These are phyloP conservation scores for Sorex araneus DNA, from an alignment of 2,113 vertebrate genomes.

Conservation along the genomic window DNA sequence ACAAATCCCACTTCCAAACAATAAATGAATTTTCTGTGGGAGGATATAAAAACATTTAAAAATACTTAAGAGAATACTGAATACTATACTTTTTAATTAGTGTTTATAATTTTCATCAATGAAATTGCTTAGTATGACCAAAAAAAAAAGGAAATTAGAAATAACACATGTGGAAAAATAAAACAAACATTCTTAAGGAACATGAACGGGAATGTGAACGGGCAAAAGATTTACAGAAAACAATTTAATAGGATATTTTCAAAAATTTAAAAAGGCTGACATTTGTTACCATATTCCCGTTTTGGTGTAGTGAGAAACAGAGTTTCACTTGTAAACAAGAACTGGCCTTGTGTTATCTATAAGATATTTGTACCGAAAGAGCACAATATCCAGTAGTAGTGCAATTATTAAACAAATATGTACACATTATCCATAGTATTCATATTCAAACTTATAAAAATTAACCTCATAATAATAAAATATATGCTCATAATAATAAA, in stretches of 20 bases:
- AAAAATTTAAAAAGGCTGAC: conserved; percentile 3
- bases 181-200: neutral
- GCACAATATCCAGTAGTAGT: conserved; percentile 13
- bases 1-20: conserved; percentile 45
- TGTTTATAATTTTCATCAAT: conserved; percentile 69
- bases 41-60: neutral
- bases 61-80: too few relatives aligned
- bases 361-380: conserved; percentile 22
- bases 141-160: conserved; percentile 27
- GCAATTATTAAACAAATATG: conserved; percentile 14
- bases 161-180: neutral
- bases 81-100: conserved; percentile 28
- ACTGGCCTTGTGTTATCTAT: neutral
- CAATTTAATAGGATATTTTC: neutral
- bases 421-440: neutral
- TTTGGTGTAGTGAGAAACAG: neutral
- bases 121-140: conserved; percentile 32
- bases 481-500: too few relatives aligned
- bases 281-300: neutral
- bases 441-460: neutral
- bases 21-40: conserved; percentile 2
- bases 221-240: neutral
- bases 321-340: neutral
- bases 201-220: neutral
- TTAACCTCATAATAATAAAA: too few relatives aligned